These are phyloP conservation scores for Alloplasta piceator DNA, from an alignment of 2,888 invertebrate genomes.

Conservation along the genomic window DNA sequence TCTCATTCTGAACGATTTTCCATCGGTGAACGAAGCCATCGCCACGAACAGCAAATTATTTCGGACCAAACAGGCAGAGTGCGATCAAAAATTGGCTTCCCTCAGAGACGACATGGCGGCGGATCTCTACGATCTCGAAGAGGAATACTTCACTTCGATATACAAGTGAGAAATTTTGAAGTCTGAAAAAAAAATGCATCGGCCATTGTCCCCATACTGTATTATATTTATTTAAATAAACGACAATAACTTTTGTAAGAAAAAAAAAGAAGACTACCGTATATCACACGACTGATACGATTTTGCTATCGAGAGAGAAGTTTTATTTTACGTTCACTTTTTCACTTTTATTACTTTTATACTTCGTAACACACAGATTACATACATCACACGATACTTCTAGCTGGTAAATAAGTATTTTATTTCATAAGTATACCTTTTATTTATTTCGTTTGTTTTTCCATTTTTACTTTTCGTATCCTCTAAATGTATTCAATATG, in stretches of 20 bases:
- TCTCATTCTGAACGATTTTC: conserved; percentile 98
- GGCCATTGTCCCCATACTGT: conserved; percentile 64
- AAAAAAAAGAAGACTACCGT: not conserved
- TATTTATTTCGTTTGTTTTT: conserved; percentile 38
- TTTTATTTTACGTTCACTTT: conserved; percentile 68
- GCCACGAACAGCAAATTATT: conserved; percentile 96
- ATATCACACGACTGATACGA: not conserved
- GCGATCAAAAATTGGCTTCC: conserved; percentile 96
- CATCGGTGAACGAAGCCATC: conserved; percentile 98
- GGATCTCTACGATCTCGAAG: conserved; percentile 95
- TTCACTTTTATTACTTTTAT: conserved; percentile 78
- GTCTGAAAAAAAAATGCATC: conserved; percentile 31
- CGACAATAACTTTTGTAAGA: conserved; percentile 72
- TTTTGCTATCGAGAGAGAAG: not conserved
- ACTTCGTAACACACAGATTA: conserved; percentile 79
- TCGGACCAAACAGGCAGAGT: conserved; percentile 94
- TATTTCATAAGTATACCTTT: conserved; percentile 71
- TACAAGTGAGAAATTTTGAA: conserved; percentile 86
- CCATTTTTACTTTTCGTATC: conserved; percentile 14
- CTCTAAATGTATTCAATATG: conserved; percentile 65
- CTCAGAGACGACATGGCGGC: conserved; percentile 97
- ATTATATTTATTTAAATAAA: conserved; percentile 74
- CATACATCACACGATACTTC: conserved; percentile 81
- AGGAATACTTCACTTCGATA: conserved; percentile 95
- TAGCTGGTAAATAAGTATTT: conserved; percentile 75